Percentiles rank a stretch among this genome's conserved stretches.
Conservation (phyloP, 1,140 invertebrate genomes). For the Drepana arcuata region DNA sequence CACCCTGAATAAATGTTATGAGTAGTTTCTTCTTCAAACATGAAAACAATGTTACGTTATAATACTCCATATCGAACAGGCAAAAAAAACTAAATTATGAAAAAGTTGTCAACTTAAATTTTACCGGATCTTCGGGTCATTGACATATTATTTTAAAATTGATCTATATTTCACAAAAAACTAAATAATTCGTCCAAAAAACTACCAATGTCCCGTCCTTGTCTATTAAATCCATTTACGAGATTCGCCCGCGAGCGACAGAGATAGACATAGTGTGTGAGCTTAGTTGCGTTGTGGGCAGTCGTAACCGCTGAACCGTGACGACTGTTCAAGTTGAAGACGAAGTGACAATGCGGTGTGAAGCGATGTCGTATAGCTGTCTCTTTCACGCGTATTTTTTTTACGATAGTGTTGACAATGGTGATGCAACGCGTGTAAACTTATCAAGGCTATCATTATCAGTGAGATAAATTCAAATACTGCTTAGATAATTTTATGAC, state of each 20-base stretch:
- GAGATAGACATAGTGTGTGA: conserved; percentile 25
- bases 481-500: neutral
- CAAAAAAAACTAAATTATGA: neutral
- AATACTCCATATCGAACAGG: neutral
- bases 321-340: conserved; percentile 52
- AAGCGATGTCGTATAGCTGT: conserved; percentile 23
- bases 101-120: neutral
- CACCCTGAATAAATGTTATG: neutral
- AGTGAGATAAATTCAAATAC: conserved; percentile 11
- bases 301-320: conserved; percentile 50
- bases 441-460: conserved; percentile 26
- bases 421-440: conserved; percentile 26
- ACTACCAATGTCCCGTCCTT: conserved; percentile 22
- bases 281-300: conserved; percentile 36
- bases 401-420: conserved; percentile 28
- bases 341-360: conserved; percentile 35
- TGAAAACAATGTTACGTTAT: neutral
- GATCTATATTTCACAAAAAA: conserved; percentile 63
- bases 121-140: conserved; percentile 37
- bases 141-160: conserved; percentile 54
- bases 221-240: neutral
- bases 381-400: conserved; percentile 43
- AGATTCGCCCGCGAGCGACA: conserved; percentile 20
- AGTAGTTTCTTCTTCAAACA: too few relatives aligned
- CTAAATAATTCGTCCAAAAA: conserved; percentile 30